Evolutionary conservation across 2,888 invertebrate species (phyloP), one percentile per base, ranked within the genome.

Genomic region (Heteromyza rotundicornis): DNA sequence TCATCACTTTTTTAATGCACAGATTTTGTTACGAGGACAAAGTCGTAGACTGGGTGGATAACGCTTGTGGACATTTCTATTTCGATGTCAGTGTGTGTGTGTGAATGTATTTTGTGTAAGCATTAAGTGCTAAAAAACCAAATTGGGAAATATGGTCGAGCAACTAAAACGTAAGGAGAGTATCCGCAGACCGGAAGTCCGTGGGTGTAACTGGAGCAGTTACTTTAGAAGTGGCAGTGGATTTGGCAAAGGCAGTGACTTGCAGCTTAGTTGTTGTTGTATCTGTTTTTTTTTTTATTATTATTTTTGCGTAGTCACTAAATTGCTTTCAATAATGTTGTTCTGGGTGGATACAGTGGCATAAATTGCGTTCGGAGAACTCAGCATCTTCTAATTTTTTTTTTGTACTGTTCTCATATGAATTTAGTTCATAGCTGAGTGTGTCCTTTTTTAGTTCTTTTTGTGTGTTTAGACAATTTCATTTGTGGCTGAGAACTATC

Each of bases 201-300:
- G 73, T 72, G 72, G 74, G 74, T 73, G 74, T 72, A 74, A 74
- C 74, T 74, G 75, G 76, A 76, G 76, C 76, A 47, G 19, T 47
- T 47, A 20, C 40, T 3, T 14, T 8, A n/a, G n/a, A n/a, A n/a
- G n/a, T n/a, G 8, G 47, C 19, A 20, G 12, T 32, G 32, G 32
- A 40, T n/a, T 40, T 47, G 47, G 47, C 47, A 47, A 47, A 17
- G 47, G 47, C 47, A 47, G 19, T 47, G 47, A 47, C 47, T n/a
- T n/a, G 47, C 5, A 47, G 47, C 47, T 20, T 19, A 40, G 3
- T 40, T n/a, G n/a, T n/a, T n/a, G n/a, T n/a, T n/a, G n/a, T n/a
- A n/a, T n/a, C n/a, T n/a, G 3, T 47, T 47, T 19, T 47, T 8
- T 17, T 40, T 8, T 40, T 40, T 40, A 3, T n/a, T 8, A n/a